Evolutionary conservation across 2,888 invertebrate species (phyloP), one percentile per base, ranked within the genome.

Genomic region (Toxonevra muliebris): DNA sequence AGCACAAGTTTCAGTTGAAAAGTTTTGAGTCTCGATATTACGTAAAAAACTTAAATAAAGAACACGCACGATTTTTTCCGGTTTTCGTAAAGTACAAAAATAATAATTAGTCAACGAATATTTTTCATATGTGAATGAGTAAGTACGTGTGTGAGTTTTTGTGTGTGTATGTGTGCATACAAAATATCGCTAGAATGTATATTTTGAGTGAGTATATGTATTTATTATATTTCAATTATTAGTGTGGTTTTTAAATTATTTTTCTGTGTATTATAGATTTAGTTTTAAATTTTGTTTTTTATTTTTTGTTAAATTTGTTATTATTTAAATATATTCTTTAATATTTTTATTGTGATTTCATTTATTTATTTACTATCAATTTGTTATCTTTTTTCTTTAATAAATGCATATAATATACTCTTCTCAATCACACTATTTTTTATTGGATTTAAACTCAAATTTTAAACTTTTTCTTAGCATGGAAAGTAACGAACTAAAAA

Each of bases 381-480:
- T 7, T 15, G 0, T 48, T 48, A 10, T 48, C 11, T 48, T 48
- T 41, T 13, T n/a, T 17, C 17, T 59, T 10, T 59, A 60, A 30
- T 60, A 60, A 60, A 60, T 60, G 60, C 60, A 60, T 20, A 60
- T 60, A 60, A 48, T 60, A n/a, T n/a, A n/a, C 45, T 48, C 13
- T 48, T 48, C 17, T 45, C 20, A 60, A 60, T 48, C 60, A 60
- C 60, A 60, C 45, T 45, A 30, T 30, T 30, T 30, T 30, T 30
- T 30, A 4, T 30, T 7, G 30, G 30, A 30, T 30, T 30, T 30
- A 4, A 30, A 30, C 3, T 30, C 30, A 30, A 30, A 30, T 30
- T 30, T 4, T 30, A 4, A 4, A 30, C 2, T 30, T 2, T 30
- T 30, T 30, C 3, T 30, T 4, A 30, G 30, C 30, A 30, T 30